Base-by-base conservation (phyloP, 2,113 vertebrate genomes). In the Macrotus californicus region DNA sequence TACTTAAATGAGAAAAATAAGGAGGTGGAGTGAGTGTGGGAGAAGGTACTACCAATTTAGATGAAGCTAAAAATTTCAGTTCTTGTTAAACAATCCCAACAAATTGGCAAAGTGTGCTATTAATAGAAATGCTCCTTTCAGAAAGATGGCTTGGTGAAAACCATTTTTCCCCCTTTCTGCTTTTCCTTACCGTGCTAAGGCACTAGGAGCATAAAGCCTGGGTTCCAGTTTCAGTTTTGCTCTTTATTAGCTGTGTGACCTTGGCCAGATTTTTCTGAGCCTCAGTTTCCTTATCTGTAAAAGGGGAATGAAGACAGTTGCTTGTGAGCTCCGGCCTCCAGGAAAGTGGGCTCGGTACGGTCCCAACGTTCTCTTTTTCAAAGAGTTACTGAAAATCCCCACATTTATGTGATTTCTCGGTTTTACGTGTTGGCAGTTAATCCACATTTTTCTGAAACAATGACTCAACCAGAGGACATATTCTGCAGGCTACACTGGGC, bases 11-110 rank as follows among this genome's bases (percentile, higher is more conserved):
- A 89, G 90, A 84, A 88, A 76, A 76, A 59, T 22, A 19, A 87
- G 69, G 91, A 92, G 89, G 91, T 70, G 16, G 80, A 11, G 39
- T 29, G 86, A 77, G 85, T 85, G 87, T 92, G 95, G 92, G 91
- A 84, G 87, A 34, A 41, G 54, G 54, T 29, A 26, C 36, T 46
- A 69, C 75, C 29, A 46, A 59, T 36, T 82, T 39, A 31, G 90
- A 70, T n/a, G 66, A 87, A 73, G 87, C 70, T 84, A 61, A 95
- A 94, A 75, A 50, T 94, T 87, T 93, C 36, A 92, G 66, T 56
- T 59, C n/a, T 67, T 84, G 70, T 54, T 87, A 75, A 90, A 59
- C 59, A 76, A 70, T 48, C n/a, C 66, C 41, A 76, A 72, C 61
- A 86, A 75, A 87, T 4, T 84, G 84, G 70, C 48, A 54, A 56